Evolutionary conservation across 2,797 vertebrate genomes (phyloP).

Genomic region (Malurus leucopterus): DNA sequence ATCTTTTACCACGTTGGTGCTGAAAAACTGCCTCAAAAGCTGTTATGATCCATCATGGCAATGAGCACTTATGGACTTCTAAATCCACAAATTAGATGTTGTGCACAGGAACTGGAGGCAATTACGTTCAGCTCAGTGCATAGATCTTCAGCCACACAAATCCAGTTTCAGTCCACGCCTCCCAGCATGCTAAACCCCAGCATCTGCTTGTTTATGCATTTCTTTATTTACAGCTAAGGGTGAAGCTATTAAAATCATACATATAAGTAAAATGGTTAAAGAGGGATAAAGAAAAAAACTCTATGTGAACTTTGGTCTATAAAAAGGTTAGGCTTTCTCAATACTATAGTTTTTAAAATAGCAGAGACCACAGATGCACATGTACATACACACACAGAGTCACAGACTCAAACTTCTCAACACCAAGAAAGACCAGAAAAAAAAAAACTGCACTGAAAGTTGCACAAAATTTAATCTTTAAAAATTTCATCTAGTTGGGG

Average conservation of each 20-base stretch:
- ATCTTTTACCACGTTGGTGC: neutral
- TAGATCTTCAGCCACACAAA: neutral
- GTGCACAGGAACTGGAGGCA: neutral
- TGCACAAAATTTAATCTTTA: neutral
- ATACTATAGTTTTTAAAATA: constrained; percentile 10
- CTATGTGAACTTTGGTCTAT: neutral
- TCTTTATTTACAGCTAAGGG: neutral
- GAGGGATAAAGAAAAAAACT: neutral
- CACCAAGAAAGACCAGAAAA: neutral
- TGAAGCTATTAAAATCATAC: neutral
- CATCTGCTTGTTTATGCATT: neutral
- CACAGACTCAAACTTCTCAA: neutral
- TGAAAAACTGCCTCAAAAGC: constrained; percentile 37
- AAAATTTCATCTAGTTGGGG: neutral
- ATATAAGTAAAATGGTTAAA: neutral
- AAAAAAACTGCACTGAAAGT: neutral
- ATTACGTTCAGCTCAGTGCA: neutral
- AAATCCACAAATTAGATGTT: constrained; percentile 26
- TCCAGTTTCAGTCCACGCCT: neutral
- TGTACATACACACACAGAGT: neutral
- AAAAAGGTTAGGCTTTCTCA: neutral
- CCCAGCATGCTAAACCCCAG: neutral
- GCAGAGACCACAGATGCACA: neutral
- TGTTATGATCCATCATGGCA: constrained; percentile 40
- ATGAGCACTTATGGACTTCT: constrained; percentile 23